phyloP scores from a whole-genome alignment of 92 coral and sea anemone genomes.

The Epizoanthus illoricatus region DNA sequence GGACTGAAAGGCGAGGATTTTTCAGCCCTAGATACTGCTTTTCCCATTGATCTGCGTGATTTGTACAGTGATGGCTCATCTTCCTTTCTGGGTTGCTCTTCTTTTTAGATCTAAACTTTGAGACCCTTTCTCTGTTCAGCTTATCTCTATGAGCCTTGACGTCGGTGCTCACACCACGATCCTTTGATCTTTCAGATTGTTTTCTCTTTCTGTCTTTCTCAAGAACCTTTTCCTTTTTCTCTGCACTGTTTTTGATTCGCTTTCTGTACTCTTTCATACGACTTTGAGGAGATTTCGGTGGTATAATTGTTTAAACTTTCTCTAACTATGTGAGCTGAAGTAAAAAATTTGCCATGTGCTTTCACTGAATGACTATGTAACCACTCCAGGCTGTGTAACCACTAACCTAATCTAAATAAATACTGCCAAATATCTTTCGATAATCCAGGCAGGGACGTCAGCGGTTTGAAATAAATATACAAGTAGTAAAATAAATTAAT shows the following conservation, averaged over 20 bases:
- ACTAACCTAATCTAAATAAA: too few relatives aligned
- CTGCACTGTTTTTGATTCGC: conserved; percentile 30
- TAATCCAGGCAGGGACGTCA: too few relatives aligned
- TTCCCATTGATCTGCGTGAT: conserved; percentile 50
- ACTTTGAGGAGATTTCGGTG: conserved; percentile 46
- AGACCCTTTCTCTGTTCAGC: conserved; percentile 58
- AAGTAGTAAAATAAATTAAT: too few relatives aligned
- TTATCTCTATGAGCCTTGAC: conserved; percentile 47
- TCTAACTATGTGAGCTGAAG: conserved; percentile 7
- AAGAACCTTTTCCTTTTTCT: conserved; percentile 34
- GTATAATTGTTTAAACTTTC: conserved; percentile 36
- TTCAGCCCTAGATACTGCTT: conserved; percentile 47
- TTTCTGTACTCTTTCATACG: conserved; percentile 50
- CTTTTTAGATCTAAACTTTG: conserved; percentile 43
- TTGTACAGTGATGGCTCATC: conserved; percentile 38
- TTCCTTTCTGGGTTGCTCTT: conserved; percentile 37
- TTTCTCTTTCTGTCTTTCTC: conserved; percentile 48
- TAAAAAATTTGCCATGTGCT: conserved; percentile 22
- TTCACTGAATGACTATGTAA: conserved; percentile 36
- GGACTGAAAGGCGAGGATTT: conserved; percentile 47
- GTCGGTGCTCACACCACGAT: conserved; percentile 47
- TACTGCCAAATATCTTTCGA: too few relatives aligned
- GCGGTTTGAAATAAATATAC: too few relatives aligned
- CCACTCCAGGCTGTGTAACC: conserved; percentile 26
- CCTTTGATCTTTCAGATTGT: conserved; percentile 46